These are phyloP conservation scores for Zygaena filipendulae DNA, from an alignment of 2,888 invertebrate genomes.

Conservation along the genomic window DNA sequence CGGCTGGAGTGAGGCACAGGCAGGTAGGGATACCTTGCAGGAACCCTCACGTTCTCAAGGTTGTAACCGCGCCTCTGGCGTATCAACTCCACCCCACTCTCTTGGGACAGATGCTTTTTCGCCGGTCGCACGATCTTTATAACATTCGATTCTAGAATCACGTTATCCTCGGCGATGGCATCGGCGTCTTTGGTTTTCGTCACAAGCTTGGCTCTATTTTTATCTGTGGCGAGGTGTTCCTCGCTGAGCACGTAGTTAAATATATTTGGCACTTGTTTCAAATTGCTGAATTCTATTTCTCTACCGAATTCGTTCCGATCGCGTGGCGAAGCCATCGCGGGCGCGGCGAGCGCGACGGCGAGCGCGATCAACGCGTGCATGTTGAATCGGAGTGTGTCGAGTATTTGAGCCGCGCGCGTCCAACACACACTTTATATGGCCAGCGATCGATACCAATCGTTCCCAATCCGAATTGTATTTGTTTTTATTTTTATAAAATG, in stretches of 20 bases:
- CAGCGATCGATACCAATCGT: constrained; percentile 56
- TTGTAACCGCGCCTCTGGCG: constrained; percentile 56
- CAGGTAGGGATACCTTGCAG: constrained; percentile 56
- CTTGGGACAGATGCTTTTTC: constrained; percentile 26
- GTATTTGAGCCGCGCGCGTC: constrained; percentile 59
- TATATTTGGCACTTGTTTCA: constrained; percentile 43
- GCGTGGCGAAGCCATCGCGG: constrained; percentile 26
- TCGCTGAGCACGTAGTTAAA: constrained; percentile 42
- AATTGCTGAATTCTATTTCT: constrained; percentile 44
- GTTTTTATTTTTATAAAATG: constrained; percentile 34
- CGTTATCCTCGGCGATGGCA: constrained; percentile 44
- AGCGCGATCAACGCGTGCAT: constrained; percentile 60
- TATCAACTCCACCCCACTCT: constrained; percentile 33
- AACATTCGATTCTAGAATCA: constrained; percentile 53
- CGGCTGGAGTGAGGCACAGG: constrained; percentile 50
- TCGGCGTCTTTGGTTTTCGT: constrained; percentile 49
- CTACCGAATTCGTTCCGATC: constrained; percentile 52
- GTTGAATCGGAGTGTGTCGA: constrained; percentile 51
- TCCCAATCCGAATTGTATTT: constrained; percentile 55
- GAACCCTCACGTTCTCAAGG: constrained; percentile 59
- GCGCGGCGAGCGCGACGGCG: constrained; percentile 42
- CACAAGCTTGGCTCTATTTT: constrained; percentile 49
- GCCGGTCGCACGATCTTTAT: constrained; percentile 44
- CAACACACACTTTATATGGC: constrained; percentile 54
- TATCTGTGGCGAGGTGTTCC: constrained; percentile 37